A percentile compares a stretch with the other conserved stretches of the same genome.
Conservation (phyloP, 1,140 invertebrate genomes). For the Diachasma alloeum region DNA sequence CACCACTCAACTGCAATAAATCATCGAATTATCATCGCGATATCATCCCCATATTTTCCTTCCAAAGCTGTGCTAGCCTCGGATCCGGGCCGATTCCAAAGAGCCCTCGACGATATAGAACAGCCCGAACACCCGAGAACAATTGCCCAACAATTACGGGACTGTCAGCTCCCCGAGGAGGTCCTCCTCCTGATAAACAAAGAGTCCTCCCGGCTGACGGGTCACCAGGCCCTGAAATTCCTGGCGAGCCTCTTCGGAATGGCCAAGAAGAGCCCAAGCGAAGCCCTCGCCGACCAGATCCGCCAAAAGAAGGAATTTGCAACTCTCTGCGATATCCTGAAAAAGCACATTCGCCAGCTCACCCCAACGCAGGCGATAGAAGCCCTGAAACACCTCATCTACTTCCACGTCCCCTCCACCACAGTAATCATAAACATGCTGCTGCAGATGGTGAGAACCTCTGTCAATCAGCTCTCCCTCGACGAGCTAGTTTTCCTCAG, state of each 20-base stretch:
- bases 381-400: constrained; percentile 67
- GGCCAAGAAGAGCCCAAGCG: not conserved
- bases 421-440: constrained; percentile 69
- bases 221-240: not conserved
- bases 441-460: constrained; percentile 68
- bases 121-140: not conserved
- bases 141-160: not conserved
- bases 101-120: not conserved
- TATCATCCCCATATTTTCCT: too few relatives aligned
- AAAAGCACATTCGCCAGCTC: constrained; percentile 64
- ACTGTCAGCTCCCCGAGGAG: not conserved
- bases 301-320: constrained; percentile 52
- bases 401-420: constrained; percentile 65
- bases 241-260: not conserved
- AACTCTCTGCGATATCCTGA: constrained; percentile 63
- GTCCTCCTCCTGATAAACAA: not conserved
- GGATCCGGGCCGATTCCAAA: not conserved
- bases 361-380: constrained; percentile 66
- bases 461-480: constrained; percentile 69
- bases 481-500: constrained; percentile 70
- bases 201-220: not conserved
- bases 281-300: not conserved
- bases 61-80: too few relatives aligned
- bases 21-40: too few relatives aligned
- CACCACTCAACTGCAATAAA: too few relatives aligned